Evolutionary conservation across 1,140 invertebrate species (phyloP), one percentile per base, ranked within the genome.

Genomic region (Papilio helenus): DNA sequence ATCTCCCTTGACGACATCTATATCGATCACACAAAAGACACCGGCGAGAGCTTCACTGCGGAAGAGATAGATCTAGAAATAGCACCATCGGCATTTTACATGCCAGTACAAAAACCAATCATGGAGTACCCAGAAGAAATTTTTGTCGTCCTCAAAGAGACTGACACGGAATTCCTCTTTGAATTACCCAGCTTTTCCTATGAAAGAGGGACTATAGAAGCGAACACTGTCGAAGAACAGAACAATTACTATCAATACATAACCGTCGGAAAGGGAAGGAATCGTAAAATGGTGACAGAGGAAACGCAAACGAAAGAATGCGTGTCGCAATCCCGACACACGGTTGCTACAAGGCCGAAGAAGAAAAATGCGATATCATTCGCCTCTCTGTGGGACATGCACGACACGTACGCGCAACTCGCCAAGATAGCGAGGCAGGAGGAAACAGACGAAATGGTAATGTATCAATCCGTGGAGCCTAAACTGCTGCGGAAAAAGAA

Each of bases 351-450:
- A 4, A 90, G 95, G 55, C 89, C 95, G 2, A 90, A 93, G 78
- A 96, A 95, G 16, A 93, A 90, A 72, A 96, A 97, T 86, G 94
- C 94, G 12, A 93, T 92, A 8, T 95, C 95, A 0, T 97, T 96
- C 85, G 96, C 97, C 0, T 97, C 97, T 8, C 95, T 96, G 83
- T 97, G 97, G 95, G 96, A 97, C 73, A 97, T 97, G 95, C 95
- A 96, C 82, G 97, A 97, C 82, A 96, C 96, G 0, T 97, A 96
- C 82, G 90, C 92, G 34, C 88, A 89, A 34, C 86, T 95, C 5
- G 91, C 94, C 46, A 82, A 87, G 23, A 83, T 90, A 8, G 91
- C 90, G 20, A 81, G 88, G 12, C 88, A 91, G 74, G 90, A 94
- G 81, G 88, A 94, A 49, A 89, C 93, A 20, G 95, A 95, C 58